Percentiles rank a stretch among this genome's conserved stretches.
phyloP scores from a whole-genome alignment of 2,888 invertebrate genomes.

The Nephrotoma guestfalica region DNA sequence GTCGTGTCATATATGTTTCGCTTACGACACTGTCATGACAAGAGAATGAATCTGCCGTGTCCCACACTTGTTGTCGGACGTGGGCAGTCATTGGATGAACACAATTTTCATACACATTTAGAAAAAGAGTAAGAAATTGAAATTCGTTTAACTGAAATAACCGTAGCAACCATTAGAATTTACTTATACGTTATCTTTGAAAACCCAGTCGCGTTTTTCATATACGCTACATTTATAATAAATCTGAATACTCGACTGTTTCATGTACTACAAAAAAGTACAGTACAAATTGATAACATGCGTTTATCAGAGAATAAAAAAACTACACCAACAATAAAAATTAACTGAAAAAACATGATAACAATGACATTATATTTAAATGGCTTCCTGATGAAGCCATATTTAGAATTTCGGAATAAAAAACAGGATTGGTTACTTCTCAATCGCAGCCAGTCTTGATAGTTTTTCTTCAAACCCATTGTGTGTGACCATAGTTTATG shows the following conservation, averaged over 20 bases:
- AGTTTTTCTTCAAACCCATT: neutral
- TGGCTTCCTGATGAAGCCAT: neutral
- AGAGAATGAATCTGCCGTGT: no score
- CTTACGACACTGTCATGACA: no score
- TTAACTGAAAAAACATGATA: neutral
- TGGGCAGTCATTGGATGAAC: no score
- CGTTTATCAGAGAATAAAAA: neutral
- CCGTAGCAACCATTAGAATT: neutral
- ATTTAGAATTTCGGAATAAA: neutral
- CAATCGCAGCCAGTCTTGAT: neutral
- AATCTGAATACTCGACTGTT: neutral
- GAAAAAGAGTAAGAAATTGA: no score
- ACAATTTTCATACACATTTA: no score
- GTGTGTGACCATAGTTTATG: neutral
- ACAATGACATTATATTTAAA: neutral
- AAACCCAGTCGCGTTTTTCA: neutral
- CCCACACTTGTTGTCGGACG: no score
- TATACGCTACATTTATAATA: neutral
- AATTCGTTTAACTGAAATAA: neutral
- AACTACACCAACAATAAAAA: neutral
- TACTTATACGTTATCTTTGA: neutral
- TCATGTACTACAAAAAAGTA: neutral
- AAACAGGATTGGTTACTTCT: neutral
- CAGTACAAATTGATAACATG: neutral
- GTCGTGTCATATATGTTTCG: no score